Evolutionary conservation across 2,113 vertebrate species (phyloP).

Genomic region (Campylomormyrus tamandua): DNA sequence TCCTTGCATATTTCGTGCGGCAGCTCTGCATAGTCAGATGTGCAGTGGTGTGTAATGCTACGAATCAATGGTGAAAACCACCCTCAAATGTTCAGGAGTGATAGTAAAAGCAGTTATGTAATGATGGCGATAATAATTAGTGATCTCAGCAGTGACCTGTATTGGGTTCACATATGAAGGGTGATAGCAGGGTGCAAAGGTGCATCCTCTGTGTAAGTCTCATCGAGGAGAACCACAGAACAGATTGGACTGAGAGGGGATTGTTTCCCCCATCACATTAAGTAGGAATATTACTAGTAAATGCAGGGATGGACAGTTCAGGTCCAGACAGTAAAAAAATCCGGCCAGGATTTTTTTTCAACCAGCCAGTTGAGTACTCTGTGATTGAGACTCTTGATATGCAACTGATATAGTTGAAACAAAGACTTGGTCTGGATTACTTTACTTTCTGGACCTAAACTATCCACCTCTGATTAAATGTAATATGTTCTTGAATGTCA

Average conservation of each 20-base stretch:
- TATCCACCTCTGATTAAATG: background rate
- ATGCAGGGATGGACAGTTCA: background rate
- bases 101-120: background rate
- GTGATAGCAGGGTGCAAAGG: background rate
- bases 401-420: background rate
- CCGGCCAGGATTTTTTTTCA: background rate
- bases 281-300: background rate
- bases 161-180: background rate
- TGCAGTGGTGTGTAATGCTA: background rate
- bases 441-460: background rate
- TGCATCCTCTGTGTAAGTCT: background rate
- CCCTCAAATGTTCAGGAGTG: no score
- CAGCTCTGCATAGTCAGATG: background rate
- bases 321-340: background rate
- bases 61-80: background rate
- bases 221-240: background rate
- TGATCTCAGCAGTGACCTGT: background rate
- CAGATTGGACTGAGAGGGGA: background rate
- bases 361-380: background rate
- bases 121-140: background rate
- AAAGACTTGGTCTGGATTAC: background rate
- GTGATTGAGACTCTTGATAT: background rate
- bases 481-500: background rate
- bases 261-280: background rate
- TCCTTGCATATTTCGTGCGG: background rate